These are phyloP conservation scores for Phymatocera aterrima DNA, from an alignment of 2,888 invertebrate genomes.

Conservation along the genomic window DNA sequence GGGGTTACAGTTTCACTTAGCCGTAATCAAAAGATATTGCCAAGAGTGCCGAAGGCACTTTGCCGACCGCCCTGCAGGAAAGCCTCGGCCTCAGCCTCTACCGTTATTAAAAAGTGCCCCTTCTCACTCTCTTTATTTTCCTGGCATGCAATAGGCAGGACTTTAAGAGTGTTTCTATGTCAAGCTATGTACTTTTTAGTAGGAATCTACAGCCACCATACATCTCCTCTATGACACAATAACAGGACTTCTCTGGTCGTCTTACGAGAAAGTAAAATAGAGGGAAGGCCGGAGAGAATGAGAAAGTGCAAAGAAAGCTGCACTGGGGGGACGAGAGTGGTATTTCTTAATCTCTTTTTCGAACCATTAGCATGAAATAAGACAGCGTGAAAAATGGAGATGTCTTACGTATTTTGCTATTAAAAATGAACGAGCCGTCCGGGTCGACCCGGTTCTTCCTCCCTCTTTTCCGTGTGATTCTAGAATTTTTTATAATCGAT, in stretches of 20 bases:
- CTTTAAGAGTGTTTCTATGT: slow-evolving; percentile 73
- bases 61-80: slow-evolving; percentile 71
- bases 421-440: slow-evolving; percentile 25
- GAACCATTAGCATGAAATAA: slow-evolving; percentile 47
- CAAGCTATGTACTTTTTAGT: slow-evolving; percentile 73
- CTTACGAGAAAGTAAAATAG: not conserved
- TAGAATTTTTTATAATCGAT: not conserved
- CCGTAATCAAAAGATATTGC: slow-evolving; percentile 75
- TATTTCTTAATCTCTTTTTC: slow-evolving; percentile 62
- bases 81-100: slow-evolving; percentile 64
- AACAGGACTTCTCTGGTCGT: slow-evolving; percentile 43
- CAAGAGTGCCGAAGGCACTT: slow-evolving; percentile 72
- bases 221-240: slow-evolving; percentile 57
- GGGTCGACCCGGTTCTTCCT: not conserved
- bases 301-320: slow-evolving; percentile 47
- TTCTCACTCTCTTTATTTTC: slow-evolving; percentile 44
- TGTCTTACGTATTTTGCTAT: slow-evolving; percentile 24
- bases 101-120: slow-evolving; percentile 71
- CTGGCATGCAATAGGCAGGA: slow-evolving; percentile 36
- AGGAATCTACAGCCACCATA: slow-evolving; percentile 65
- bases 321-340: slow-evolving; percentile 55
- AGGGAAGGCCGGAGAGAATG: not conserved
- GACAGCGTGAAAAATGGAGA: slow-evolving; percentile 47
- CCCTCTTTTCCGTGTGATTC: not conserved
- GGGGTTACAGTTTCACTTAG: slow-evolving; percentile 72